Base-by-base conservation (phyloP, 1,140 invertebrate species). In the Elymnias hypermnestra region DNA sequence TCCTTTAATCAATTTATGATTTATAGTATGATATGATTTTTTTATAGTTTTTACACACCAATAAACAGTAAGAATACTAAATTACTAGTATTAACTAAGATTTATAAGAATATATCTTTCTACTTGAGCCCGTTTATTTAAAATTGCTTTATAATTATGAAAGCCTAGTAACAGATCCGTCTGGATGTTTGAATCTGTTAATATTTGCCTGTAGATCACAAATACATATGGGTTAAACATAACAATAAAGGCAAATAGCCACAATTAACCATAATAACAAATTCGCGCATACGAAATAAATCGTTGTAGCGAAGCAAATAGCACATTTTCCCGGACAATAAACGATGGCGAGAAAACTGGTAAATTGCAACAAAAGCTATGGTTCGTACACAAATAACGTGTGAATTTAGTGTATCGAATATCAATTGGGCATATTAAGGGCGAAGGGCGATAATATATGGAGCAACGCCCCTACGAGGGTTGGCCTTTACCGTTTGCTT, bases 331-430 rank as follows among this genome's bases (percentile, higher is more conserved):
- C 19, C 42, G 42, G 31, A 25, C 40, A 42, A 50, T 50, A 50
- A 50, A 19, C 23, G 19, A 14, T 39, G 43, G 29, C 18, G 33
- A 12, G 33, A 21, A 13, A 46, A 43, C 45, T 60, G 60, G 67
- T 49, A 41, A 52, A 45, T 59, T 61, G 57, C 46, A 51, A 65
- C 63, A 73, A 76, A 72, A 69, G 55, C 28, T 5, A 56, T 51
- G 63, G 13, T 36, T 21, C 17, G 62, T 61, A 72, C 64, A 76
- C 47, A 78, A 81, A 74, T 70, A 57, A 60, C 71, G 78, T 73
- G 76, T 76, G 76, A 79, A 83, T 72, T 57, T 64, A 69, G 58
- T 78, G 74, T 76, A 75, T 81, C 78, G 76, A 76, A 81, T 81
- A 75, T 76, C 76, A 73, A 83, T 79, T 70, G 73, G 64, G 40